A percentile compares a stretch with the other conserved stretches of the same genome.
phyloP scores from a whole-genome alignment of 1,140 invertebrate species.

The Papilio helenus region DNA sequence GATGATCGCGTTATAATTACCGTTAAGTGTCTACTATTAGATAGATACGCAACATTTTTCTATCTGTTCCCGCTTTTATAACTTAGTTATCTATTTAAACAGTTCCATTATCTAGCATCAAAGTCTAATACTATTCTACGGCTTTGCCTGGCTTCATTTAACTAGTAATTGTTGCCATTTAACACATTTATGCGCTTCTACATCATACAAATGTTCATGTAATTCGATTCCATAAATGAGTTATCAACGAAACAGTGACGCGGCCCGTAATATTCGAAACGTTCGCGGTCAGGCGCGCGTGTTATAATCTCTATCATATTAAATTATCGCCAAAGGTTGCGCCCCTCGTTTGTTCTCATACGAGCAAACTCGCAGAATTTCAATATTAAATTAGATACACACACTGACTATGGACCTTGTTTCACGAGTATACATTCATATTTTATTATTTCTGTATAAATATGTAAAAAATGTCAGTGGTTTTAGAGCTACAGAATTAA shows the following conservation, averaged over 20 bases:
- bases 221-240: slow-evolving; percentile 38
- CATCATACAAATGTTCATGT: background rate
- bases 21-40: no score
- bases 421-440: background rate
- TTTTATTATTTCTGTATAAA: background rate
- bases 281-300: slow-evolving; percentile 49
- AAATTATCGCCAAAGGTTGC: slow-evolving; percentile 54
- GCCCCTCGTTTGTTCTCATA: slow-evolving; percentile 55
- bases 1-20: no score
- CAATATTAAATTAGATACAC: slow-evolving; percentile 51
- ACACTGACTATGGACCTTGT: slow-evolving; percentile 11
- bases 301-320: slow-evolving; percentile 47
- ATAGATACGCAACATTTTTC: no score
- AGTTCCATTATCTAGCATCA: no score
- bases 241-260: slow-evolving; percentile 44
- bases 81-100: no score
- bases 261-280: slow-evolving; percentile 50
- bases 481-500: background rate
- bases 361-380: slow-evolving; percentile 47
- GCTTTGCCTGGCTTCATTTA: background rate
- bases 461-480: background rate
- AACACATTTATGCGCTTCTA: background rate
- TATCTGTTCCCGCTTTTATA: no score
- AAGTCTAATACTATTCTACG: no score
- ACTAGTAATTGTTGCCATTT: background rate